phyloP scores from a whole-genome alignment of 1,140 invertebrate species.

The Doryteuthis pealeii region DNA sequence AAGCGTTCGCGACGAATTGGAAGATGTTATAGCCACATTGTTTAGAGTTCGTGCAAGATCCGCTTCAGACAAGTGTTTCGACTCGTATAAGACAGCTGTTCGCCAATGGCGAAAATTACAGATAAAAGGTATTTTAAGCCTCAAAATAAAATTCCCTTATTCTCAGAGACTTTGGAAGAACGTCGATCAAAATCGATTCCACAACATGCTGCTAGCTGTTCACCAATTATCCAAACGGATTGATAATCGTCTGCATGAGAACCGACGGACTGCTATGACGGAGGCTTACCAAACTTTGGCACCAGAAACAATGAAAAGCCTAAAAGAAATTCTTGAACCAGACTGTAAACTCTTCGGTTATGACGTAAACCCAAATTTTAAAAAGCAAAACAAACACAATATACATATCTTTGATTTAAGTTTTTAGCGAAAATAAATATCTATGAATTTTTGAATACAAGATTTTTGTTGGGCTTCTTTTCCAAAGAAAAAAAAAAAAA shows the following conservation, averaged over 20 bases:
- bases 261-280: constrained; percentile 14
- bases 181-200: neutral
- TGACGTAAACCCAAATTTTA: constrained; percentile 17
- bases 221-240: neutral
- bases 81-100: constrained; percentile 7
- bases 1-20: neutral
- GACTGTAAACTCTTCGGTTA: constrained; percentile 26
- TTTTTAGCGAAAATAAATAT: too few relatives aligned
- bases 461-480: too few relatives aligned
- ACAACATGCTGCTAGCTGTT: neutral
- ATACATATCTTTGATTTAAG: too few relatives aligned
- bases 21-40: constrained; percentile 6
- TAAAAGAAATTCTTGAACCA: constrained; percentile 16
- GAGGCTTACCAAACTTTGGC: constrained; percentile 20
- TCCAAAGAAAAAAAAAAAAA: too few relatives aligned
- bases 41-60: constrained; percentile 1
- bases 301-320: neutral
- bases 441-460: too few relatives aligned
- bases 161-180: neutral
- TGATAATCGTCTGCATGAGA: neutral
- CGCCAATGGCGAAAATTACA: constrained; percentile 19
- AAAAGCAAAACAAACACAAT: too few relatives aligned
- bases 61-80: neutral
- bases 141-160: constrained; percentile 19
- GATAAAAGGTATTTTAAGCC: constrained; percentile 20